Evolutionary conservation across 2,888 invertebrate species (phyloP), one percentile per base, ranked within the genome.

Genomic region (Gandaritis pyraliata): DNA sequence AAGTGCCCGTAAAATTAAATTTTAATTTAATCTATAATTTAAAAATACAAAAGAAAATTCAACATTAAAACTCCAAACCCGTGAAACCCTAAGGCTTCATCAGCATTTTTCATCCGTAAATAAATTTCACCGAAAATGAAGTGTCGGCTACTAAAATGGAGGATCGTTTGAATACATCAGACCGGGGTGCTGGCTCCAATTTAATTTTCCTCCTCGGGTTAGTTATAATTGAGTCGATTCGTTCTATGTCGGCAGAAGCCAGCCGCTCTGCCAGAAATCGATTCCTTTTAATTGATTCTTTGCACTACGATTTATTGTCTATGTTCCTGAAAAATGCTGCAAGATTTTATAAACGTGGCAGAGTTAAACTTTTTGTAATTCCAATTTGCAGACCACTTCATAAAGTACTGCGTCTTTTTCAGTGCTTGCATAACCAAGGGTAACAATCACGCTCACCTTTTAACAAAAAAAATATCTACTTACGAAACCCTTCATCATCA

Each of bases 161-260:
- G 65, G 62, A 78, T 80, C 82, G 78, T 83, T 81, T 81, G 83
- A 59, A 59, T 56, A 59, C 59, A 63, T 55, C 58, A 56, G 80
- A 74, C 72, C 41, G 50, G 81, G 79, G 71, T 76, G 78, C 72
- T 72, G 79, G 75, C 74, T 80, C 81, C 83, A 84, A 88, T 90
- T 89, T 88, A 88, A 88, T 90, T 90, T 89, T 85, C 85, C 83
- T 83, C 77, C 77, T 81, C 82, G 82, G 79, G 81, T 83, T 78
- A 78, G 80, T 83, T 80, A 86, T 90, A 89, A 90, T 90, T 90
- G 86, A 83, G 80, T 81, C 82, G 85, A 91, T 90, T 88, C 88
- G 88, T 90, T 90, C 88, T 88, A 87, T 84, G 81, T 70, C 72
- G 73, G 80, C 81, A 80, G 87, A 80, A 84, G 83, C 81, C 78